Evolutionary conservation across 1,140 invertebrate species (phyloP), one percentile per base, ranked within the genome.

Genomic region (Battus philenor): DNA sequence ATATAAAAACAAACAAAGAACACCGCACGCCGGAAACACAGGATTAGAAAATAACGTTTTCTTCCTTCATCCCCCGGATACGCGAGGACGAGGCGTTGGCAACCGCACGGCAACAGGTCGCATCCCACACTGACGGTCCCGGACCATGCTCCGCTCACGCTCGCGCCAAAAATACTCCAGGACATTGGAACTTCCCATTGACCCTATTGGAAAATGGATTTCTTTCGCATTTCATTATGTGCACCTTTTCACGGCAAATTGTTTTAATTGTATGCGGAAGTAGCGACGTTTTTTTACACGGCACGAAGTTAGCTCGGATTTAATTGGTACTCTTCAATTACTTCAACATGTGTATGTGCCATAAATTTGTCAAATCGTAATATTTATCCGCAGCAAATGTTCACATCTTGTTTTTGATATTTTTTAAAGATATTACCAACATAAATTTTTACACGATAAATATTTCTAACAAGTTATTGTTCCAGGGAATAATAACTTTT

Each of bases 151-250:
- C 67, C 64, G 65, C 62, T 56, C 65, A 63, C 71, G 79, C 80
- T 78, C 69, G 71, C 73, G 77, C 80, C 80, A 84, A 80, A 84
- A 84, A 84, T 78, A 71, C 69, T 68, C 62, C 54, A 68, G 78
- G 75, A 79, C 68, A 72, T 67, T 45, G 58, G 51, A 59, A 57
- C 59, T 64, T 74, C 64, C 67, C 71, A 71, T 74, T 70, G 65
- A 66, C 66, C 68, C 62, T 74, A 81, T 78, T 70, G 71, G 71
- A 76, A 78, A 81, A 80, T 73, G 66, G 68, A 60, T 76, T 73
- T 68, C 63, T 55, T 59, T 67, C 58, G 57, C 67, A 58, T 57
- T 60, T 61, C 56, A 75, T 75, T 73, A 69, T 77, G 53, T 44
- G 44, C 30, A 49, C 43, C 34, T 47, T 38, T 41, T 41, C 9